phyloP scores from a whole-genome alignment of 2,797 vertebrate genomes.

The Poeciliopsis turneri region DNA sequence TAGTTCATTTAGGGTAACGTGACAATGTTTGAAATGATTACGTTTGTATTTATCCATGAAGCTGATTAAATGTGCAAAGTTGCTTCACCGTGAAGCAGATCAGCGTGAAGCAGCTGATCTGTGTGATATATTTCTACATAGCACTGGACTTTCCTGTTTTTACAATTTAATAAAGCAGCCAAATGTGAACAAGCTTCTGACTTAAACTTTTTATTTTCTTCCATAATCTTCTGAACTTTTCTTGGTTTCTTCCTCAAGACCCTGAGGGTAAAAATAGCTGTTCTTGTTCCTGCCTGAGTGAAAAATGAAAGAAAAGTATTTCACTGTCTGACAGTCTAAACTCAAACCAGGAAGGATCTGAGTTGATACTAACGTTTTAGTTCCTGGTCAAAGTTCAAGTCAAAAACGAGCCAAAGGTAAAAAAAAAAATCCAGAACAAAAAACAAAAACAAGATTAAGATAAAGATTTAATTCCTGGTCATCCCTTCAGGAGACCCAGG shows the following conservation, averaged over 20 bases:
- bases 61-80: background rate
- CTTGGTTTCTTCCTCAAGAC: background rate
- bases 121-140: background rate
- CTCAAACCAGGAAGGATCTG: background rate
- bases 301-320: background rate
- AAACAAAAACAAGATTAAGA: too few relatives aligned
- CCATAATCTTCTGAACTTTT: conserved; percentile 20
- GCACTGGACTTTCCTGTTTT: background rate
- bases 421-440: too few relatives aligned
- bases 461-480: too few relatives aligned
- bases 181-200: background rate
- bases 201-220: conserved; percentile 22
- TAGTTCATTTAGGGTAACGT: background rate
- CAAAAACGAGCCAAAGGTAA: background rate
- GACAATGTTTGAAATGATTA: background rate
- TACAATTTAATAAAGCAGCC: conserved; percentile 7
- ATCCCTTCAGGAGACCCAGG: too few relatives aligned
- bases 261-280: background rate
- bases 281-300: conserved; percentile 16
- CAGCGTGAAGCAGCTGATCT: background rate
- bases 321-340: background rate
- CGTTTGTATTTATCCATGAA: conserved; percentile 3
- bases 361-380: background rate
- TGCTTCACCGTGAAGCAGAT: background rate
- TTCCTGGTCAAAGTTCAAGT: too few relatives aligned